Conservation (phyloP, 2,888 invertebrate species). For the Achlya flavicornis region DNA sequence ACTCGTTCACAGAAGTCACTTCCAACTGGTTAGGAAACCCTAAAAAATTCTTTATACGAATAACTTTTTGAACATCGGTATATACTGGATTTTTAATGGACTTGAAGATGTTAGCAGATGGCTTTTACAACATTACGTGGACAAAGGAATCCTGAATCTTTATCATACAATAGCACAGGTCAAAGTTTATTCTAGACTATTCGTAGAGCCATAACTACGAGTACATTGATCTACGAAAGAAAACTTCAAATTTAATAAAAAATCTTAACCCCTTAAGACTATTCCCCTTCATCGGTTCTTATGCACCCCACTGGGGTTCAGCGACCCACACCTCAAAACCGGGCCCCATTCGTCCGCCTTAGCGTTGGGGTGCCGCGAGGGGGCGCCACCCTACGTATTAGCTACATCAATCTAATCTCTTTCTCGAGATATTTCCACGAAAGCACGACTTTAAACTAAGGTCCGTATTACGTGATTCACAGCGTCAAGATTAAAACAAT, state of each 20-base stretch:
- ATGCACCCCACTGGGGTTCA: conserved; percentile 30
- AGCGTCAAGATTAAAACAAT: no score
- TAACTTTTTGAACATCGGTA: no score
- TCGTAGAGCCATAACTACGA: background rate
- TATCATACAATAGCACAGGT: background rate
- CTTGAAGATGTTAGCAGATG: no score
- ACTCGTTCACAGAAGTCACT: no score
- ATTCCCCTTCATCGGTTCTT: conserved; percentile 14
- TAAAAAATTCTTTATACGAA: no score
- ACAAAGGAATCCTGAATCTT: no score
- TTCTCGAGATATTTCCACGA: conserved; percentile 28
- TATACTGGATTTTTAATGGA: no score
- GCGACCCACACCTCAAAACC: conserved; percentile 36
- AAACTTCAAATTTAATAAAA: background rate
- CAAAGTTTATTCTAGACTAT: background rate
- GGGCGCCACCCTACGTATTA: conserved; percentile 51
- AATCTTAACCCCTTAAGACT: conserved; percentile 36
- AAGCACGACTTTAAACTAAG: background rate
- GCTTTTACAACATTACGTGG: no score
- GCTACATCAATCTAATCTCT: conserved; percentile 50
- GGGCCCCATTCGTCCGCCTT: conserved; percentile 47
- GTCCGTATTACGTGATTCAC: background rate
- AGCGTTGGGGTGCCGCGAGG: conserved; percentile 37
- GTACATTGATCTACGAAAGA: background rate
- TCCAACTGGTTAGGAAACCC: no score